A percentile compares a stretch with the other conserved stretches of the same genome.
Conservation (phyloP, 2,113 vertebrate genomes). For the Cygnus atratus region DNA sequence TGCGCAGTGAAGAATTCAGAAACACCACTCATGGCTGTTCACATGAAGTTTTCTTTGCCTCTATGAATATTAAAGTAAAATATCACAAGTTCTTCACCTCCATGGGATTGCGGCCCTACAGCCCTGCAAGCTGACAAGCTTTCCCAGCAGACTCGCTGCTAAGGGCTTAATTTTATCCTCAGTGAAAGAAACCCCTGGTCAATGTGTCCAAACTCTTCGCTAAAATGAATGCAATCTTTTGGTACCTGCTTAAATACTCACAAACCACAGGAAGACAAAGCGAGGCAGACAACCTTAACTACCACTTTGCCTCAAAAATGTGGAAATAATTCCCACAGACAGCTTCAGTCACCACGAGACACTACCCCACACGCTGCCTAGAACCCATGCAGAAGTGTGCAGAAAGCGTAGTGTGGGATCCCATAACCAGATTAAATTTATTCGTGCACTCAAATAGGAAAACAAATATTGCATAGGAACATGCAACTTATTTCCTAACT, state of each 20-base stretch:
- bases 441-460: background rate
- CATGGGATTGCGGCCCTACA: background rate
- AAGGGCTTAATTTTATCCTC: background rate
- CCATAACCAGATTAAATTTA: background rate
- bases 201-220: background rate
- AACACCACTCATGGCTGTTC: background rate
- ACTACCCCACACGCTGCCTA: background rate
- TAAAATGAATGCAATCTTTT: background rate
- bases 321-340: background rate
- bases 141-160: slow-evolving; percentile 7
- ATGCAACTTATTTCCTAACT: background rate
- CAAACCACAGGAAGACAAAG: background rate
- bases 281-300: background rate
- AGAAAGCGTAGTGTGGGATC: background rate
- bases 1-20: background rate
- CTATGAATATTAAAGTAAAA: background rate
- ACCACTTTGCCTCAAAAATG: background rate
- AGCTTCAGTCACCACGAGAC: background rate
- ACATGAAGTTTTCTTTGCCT: background rate
- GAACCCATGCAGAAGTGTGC: background rate
- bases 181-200: background rate
- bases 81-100: background rate
- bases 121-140: background rate
- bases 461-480: background rate
- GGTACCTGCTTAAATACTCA: fast-evolving